These are phyloP conservation scores for Microplitis mediator DNA, from an alignment of 1,140 invertebrate species.

Conservation along the genomic window DNA sequence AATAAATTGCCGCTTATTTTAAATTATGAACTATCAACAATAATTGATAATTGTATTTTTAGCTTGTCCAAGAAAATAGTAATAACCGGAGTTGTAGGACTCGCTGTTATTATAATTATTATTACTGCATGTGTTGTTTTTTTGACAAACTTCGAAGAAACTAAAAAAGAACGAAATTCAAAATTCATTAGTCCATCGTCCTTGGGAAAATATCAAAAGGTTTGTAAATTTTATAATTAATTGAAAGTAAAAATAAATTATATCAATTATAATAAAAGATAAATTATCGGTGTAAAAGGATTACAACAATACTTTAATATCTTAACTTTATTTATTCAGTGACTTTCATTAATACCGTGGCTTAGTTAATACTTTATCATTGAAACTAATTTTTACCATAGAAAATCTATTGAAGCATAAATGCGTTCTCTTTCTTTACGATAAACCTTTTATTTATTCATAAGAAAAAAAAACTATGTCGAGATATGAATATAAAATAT, in stretches of 20 bases:
- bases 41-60: conserved; percentile 1
- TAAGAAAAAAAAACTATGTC: no score
- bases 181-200: conserved; percentile 22
- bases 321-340: no score
- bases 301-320: not conserved
- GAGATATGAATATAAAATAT: no score
- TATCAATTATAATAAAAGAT: not conserved
- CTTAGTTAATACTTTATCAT: no score
- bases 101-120: not conserved
- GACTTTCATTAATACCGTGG: no score
- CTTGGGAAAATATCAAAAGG: conserved; percentile 35
- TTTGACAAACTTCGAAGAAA: not conserved
- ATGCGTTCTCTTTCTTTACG: no score
- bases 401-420: no score
- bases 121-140: not conserved
- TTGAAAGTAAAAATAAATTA: not conserved
- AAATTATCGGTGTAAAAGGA: not conserved
- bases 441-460: no score
- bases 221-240: conserved; percentile 29
- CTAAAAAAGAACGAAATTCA: not conserved
- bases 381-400: no score
- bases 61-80: not conserved
- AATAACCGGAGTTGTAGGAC: not conserved
- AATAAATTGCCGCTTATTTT: no score
- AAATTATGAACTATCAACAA: no score